These are phyloP conservation scores for Laterallus jamaicensis DNA, from an alignment of 2,113 vertebrate species.

Conservation along the genomic window DNA sequence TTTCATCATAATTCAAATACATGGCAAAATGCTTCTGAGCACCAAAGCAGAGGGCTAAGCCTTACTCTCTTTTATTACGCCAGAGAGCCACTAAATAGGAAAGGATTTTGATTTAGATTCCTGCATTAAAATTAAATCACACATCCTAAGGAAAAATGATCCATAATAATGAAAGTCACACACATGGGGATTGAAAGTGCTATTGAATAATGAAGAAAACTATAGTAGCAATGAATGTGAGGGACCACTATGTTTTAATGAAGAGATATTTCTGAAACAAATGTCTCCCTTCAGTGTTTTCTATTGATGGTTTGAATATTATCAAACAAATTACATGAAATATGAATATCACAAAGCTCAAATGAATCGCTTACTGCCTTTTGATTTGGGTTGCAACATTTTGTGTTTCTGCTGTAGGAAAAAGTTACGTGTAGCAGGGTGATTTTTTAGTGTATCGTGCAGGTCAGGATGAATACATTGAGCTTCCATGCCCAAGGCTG, in stretches of 20 bases:
- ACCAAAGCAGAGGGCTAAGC: constrained; percentile 61
- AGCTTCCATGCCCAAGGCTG: background rate
- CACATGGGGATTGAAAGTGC: constrained; percentile 62
- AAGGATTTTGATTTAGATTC: constrained; percentile 77
- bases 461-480: background rate
- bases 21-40: constrained; percentile 45
- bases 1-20: constrained; percentile 70
- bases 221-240: constrained; percentile 27
- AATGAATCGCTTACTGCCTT: constrained; percentile 19
- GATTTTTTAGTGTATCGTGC: background rate
- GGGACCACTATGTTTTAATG: constrained; percentile 57
- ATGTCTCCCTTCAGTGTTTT: constrained; percentile 47
- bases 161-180: constrained; percentile 71
- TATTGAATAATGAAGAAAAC: constrained; percentile 72
- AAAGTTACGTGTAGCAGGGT: background rate
- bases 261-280: constrained; percentile 62
- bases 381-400: constrained; percentile 24
- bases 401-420: background rate
- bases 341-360: constrained; percentile 33
- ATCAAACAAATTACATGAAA: constrained; percentile 61
- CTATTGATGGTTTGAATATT: constrained; percentile 54
- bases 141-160: constrained; percentile 76
- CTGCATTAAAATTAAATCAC: constrained; percentile 79
- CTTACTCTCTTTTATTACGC: constrained; percentile 64
- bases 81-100: constrained; percentile 69